Evolutionary conservation across 2,113 vertebrate species (phyloP), one percentile per base, ranked within the genome.

Genomic region (Gavia stellata): DNA sequence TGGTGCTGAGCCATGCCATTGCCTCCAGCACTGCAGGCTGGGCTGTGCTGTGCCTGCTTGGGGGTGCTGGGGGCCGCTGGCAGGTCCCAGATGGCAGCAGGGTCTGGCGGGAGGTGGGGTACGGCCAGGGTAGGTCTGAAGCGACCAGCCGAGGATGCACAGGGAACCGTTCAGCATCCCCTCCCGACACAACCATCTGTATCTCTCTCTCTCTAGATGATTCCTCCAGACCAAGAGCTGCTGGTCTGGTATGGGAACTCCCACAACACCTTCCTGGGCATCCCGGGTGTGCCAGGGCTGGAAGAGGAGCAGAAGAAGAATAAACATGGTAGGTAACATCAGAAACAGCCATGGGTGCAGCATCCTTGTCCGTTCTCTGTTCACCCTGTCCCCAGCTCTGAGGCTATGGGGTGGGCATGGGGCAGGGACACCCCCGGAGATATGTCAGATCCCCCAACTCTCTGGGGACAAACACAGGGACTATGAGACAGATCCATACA

Each of bases 201-300:
- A n/a, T 82, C 28, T 70, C 10, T 88, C 10, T 88, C 23, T 52
- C 28, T 84, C 34, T 72, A 99, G 99, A 99, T 99, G 55, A 99
- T 99, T 89, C 99, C 99, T 38, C 99, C 99, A 0, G 99, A 99
- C 89, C 99, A 99, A 97, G 99, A 99, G 89, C 97, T 99, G 91
- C 98, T 99, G 38, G 99, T 99, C 25, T 99, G 99, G 99, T 99
- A 99, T 0, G 99, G 99, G 61, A 99, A 99, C 94, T 99, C 99
- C 2, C 99, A 99, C 81, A 99, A 99, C 96, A 99, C 98, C 10
- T 99, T 99, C 93, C 98, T 99, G 58, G 99, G 99, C 8, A 99
- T 99, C 67, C 99, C 99, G 0, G 99, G 99, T 0, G 99, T 99
- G 49, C 99, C 99, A 0, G 99, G 99, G 21, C 96, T 97, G 17